Evolutionary conservation across 92 coral and sea anemone genomes (phyloP), one percentile per base, ranked within the genome.

Genomic region (Phenganax stokvisi): DNA sequence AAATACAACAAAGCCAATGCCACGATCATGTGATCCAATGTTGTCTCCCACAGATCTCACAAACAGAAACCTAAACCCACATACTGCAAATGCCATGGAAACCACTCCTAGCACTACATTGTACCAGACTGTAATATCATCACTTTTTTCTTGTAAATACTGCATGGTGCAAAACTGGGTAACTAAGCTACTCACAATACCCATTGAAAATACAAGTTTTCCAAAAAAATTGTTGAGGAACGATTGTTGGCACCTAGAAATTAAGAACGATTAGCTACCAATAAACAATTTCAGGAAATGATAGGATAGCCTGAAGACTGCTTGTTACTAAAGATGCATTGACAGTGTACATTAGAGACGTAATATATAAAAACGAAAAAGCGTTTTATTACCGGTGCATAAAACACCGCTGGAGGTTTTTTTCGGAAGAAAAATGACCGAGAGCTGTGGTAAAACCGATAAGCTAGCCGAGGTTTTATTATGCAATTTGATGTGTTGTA

Each of bases 141-240:
- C 12, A 56, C 57, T 79, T 51, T 79, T 8, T 7, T 65, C 83
- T 77, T 93, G 98, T 91, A 85, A 91, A 97, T 89, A 80, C 20
- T 6, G 51, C 16, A 77, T 16, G 0, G 60, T 75, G 29, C 76
- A 68, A 15, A 44, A 13, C 12, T 64, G 72, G 25, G 78, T 69
- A 7, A 52, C 71, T 0, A 57, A 6, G 47, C 57, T 81, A 54
- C 56, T 81, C 12, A 54, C 74, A 30, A 81, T 69, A 17, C 62
- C 74, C 68, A 27, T 52, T 12, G 20, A 25, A 58, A 79, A 79
- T 9, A 79, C 11, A 58, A 79, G 17, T 56, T 63, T 79, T 17
- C 83, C 83, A 51, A 79, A n/a, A 27, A 79, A 51, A 27, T 65
- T 79, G 68, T 79, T 52, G 73, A 79, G 25, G 62, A 30, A 79